Conservation (phyloP, 1,140 invertebrate genomes). For the Cyclargus thomasi region DNA sequence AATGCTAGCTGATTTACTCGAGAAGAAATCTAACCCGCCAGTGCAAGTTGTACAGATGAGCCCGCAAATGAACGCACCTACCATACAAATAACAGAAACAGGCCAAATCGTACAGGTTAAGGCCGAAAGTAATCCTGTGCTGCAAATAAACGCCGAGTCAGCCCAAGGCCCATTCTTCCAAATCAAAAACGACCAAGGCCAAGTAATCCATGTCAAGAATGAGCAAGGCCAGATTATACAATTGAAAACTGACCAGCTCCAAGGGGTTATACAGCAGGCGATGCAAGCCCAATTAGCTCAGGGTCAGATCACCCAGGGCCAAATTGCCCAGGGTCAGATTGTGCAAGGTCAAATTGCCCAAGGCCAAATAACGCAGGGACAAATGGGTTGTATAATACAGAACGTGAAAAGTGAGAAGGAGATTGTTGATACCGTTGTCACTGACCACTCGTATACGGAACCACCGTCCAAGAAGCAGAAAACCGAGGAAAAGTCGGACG, state of each 20-base stretch:
- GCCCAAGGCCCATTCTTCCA: conserved; percentile 49
- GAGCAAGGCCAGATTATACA: conserved; percentile 67
- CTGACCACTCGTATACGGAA: conserved; percentile 60
- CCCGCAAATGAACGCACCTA: conserved; percentile 57
- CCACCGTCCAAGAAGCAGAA: conserved; percentile 56
- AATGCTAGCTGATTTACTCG: conserved; percentile 69
- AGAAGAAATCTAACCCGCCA: conserved; percentile 71
- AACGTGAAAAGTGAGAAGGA: conserved; percentile 46
- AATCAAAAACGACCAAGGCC: conserved; percentile 66
- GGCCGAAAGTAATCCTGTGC: conserved; percentile 44
- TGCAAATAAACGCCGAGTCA: conserved; percentile 52
- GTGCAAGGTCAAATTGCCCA: conserved; percentile 45
- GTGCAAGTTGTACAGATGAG: conserved; percentile 67
- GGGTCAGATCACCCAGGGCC: conserved; percentile 48
- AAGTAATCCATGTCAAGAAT: conserved; percentile 64
- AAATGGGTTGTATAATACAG: conserved; percentile 36
- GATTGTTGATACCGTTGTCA: conserved; percentile 38
- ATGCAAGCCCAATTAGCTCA: conserved; percentile 54
- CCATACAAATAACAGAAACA: conserved; percentile 66
- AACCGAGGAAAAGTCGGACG: conserved; percentile 53
- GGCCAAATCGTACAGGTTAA: conserved; percentile 69
- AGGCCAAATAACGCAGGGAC: conserved; percentile 25
- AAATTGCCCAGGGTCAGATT: conserved; percentile 28
- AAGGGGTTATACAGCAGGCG: conserved; percentile 30
- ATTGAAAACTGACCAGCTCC: conserved; percentile 56